Evolutionary conservation across 1,140 invertebrate species (phyloP).

Genomic region (Drosophila kohkoa): DNA sequence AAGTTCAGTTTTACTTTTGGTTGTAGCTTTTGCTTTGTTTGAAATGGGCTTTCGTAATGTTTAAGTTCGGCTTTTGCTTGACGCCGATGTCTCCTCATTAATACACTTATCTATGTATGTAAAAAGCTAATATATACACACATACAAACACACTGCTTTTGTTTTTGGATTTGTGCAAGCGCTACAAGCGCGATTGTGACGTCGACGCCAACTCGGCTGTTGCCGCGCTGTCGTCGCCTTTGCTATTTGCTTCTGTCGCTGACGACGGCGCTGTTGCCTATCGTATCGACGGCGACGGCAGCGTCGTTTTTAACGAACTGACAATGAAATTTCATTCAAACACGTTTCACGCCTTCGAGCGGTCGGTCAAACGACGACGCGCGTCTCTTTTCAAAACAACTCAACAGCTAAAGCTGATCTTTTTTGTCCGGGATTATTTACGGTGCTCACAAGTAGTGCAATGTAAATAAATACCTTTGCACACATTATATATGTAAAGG

Average conservation of each 20-base stretch:
- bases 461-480: constrained; percentile 43
- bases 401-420: constrained; percentile 32
- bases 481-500: not conserved
- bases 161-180: constrained; percentile 64
- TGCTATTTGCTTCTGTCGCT: not conserved
- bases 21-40: constrained; percentile 61
- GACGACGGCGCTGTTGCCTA: constrained; percentile 15
- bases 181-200: constrained; percentile 40
- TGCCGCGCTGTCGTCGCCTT: not conserved
- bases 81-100: constrained; percentile 65
- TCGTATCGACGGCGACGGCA: constrained; percentile 39
- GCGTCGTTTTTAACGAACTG: constrained; percentile 62
- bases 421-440: constrained; percentile 27
- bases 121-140: constrained; percentile 32
- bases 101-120: constrained; percentile 41
- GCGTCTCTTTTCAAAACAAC: constrained; percentile 39
- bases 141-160: constrained; percentile 15
- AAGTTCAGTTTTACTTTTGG: constrained; percentile 45
- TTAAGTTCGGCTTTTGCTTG: constrained; percentile 61
- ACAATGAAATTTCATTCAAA: constrained; percentile 81
- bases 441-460: constrained; percentile 15
- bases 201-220: constrained; percentile 49
- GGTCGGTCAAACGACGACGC: constrained; percentile 66
- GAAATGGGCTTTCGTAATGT: constrained; percentile 73
- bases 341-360: constrained; percentile 78